These are phyloP conservation scores for Kryptolebias marmoratus DNA, from an alignment of 2,113 vertebrate genomes.

Conservation along the genomic window DNA sequence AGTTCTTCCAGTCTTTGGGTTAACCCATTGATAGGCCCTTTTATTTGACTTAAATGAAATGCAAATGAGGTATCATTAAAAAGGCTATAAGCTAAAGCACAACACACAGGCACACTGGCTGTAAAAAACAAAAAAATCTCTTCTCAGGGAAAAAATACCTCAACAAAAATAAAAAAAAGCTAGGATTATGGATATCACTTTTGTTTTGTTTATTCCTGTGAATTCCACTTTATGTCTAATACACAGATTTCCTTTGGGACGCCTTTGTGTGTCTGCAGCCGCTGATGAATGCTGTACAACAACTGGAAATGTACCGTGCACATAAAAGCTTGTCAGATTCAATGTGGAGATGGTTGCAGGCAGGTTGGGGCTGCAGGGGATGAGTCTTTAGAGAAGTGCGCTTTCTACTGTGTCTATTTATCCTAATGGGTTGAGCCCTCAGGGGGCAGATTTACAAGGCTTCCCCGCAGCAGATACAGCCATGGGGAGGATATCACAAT, in stretches of 20 bases:
- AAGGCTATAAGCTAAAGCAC: slow-evolving; percentile 45
- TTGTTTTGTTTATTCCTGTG: slow-evolving; percentile 30
- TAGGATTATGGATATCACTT: slow-evolving; percentile 60
- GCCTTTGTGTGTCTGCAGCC: slow-evolving; percentile 23
- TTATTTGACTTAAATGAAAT: slow-evolving; percentile 53
- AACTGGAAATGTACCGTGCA: slow-evolving; percentile 20
- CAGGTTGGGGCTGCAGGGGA: slow-evolving; percentile 33
- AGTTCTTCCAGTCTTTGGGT: slow-evolving; percentile 17
- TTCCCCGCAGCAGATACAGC: slow-evolving; percentile 26
- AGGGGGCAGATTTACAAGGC: slow-evolving; percentile 41
- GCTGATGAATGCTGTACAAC: slow-evolving; percentile 38
- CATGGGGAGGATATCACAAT: slow-evolving; percentile 25
- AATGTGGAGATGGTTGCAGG: slow-evolving; percentile 30
- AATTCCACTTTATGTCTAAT: slow-evolving; percentile 36
- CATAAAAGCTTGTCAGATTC: slow-evolving; percentile 44
- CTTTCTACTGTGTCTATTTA: slow-evolving; percentile 50
- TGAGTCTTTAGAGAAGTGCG: slow-evolving; percentile 30
- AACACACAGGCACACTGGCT: slow-evolving; percentile 10
- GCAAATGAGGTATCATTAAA: slow-evolving; percentile 53
- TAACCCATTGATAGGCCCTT: slow-evolving; percentile 39
- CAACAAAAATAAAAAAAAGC: slow-evolving; percentile 34
- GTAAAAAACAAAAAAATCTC: slow-evolving; percentile 16
- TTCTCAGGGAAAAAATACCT: slow-evolving; percentile 39
- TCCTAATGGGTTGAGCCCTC: slow-evolving; percentile 51
- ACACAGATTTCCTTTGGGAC: slow-evolving; percentile 35